Conservation (phyloP, 1,140 invertebrate species). For the Elysia chlorotica region DNA sequence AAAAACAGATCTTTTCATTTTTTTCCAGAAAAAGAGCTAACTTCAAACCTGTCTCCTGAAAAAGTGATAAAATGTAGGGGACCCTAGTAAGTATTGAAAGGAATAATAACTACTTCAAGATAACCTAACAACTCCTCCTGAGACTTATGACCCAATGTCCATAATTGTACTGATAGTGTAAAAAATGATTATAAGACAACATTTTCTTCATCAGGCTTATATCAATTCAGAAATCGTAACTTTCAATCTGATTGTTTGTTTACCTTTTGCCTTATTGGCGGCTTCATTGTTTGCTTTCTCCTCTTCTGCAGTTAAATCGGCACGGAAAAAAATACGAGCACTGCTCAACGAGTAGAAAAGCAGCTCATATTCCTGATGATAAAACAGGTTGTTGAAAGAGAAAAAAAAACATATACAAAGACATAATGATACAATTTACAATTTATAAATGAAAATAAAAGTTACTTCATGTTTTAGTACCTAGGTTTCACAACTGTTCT, state of each 20-base stretch:
- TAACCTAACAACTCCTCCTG: not conserved
- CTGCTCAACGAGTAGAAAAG: conserved; percentile 91
- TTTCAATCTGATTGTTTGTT: not conserved
- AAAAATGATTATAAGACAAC: too few species aligned
- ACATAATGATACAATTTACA: too few species aligned
- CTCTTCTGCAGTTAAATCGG: conserved; percentile 58
- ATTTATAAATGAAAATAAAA: too few species aligned
- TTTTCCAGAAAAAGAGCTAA: too few species aligned
- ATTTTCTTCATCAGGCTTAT: not conserved
- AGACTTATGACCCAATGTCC: not conserved
- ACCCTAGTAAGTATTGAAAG: too few species aligned
- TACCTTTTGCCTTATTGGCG: conserved; percentile 28
- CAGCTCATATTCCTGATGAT: conserved; percentile 82
- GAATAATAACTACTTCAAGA: too few species aligned
- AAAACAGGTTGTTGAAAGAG: not conserved
- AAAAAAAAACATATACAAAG: too few species aligned
- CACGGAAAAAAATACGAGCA: conserved; percentile 87
- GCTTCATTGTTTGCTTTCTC: conserved; percentile 47
- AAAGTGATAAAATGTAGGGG: too few species aligned
- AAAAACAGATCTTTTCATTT: too few species aligned
- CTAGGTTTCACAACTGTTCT: too few species aligned
- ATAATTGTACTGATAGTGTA: not conserved
- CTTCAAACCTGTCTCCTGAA: too few species aligned
- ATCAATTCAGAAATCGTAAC: not conserved
- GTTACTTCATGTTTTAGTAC: too few species aligned